Evolutionary conservation across 2,888 invertebrate species (phyloP).

Genomic region (Folsomia candida): DNA sequence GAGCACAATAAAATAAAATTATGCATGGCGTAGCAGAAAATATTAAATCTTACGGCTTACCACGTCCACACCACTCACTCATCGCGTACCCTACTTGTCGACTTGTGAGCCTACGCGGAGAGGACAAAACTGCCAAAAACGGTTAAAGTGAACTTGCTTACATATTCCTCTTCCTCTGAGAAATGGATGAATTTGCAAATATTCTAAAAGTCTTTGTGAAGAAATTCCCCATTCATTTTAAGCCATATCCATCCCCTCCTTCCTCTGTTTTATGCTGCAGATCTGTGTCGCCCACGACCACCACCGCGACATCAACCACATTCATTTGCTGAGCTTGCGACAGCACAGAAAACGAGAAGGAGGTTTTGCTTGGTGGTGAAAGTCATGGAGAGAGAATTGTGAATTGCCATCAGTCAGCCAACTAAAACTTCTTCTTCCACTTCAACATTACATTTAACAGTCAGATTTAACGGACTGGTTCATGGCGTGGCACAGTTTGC

Average conservation of each 20-base stretch:
- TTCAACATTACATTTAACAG: not conserved
- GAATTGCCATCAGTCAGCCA: not conserved
- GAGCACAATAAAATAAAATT: not conserved
- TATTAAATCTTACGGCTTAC: slow-evolving; percentile 5
- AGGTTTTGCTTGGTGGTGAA: not conserved
- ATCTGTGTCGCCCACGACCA: not conserved
- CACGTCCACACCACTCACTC: not conserved
- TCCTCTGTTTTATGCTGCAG: too few species aligned
- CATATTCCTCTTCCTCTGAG: not conserved
- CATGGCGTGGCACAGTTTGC: not conserved
- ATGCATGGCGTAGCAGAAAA: not conserved
- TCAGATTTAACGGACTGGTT: not conserved
- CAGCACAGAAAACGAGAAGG: too few species aligned
- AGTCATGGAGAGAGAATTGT: not conserved
- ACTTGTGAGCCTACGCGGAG: not conserved
- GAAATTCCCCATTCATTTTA: slow-evolving; percentile 2
- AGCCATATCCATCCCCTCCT: too few species aligned
- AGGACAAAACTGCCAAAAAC: not conserved
- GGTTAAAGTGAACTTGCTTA: not conserved
- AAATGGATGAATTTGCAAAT: slow-evolving; percentile 16
- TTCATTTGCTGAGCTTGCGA: not conserved
- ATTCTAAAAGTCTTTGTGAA: not conserved
- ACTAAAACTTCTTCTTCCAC: not conserved
- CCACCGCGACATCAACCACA: not conserved
- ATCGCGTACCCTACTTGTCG: not conserved